Percentiles rank a stretch among this genome's conserved stretches.
These are phyloP conservation scores for Parthenolecanium corni DNA, from an alignment of 2,888 invertebrate genomes.

Conservation along the genomic window DNA sequence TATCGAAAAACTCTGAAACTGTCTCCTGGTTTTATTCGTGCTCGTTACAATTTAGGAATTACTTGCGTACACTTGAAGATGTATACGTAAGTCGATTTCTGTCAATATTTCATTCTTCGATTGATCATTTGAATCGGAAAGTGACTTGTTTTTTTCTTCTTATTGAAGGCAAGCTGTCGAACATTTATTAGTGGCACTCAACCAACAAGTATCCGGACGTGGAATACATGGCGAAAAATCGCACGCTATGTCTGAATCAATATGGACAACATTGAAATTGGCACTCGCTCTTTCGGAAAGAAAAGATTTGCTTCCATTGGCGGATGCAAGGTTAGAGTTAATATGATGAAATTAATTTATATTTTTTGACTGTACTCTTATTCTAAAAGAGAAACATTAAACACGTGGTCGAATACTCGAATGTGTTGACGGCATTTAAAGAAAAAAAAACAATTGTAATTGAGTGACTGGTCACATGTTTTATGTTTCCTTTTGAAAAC, in stretches of 20 bases:
- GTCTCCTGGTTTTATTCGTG: slow-evolving; percentile 91
- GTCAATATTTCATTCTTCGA: neutral
- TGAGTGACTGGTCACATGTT: too few species aligned
- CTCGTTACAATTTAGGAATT: slow-evolving; percentile 94
- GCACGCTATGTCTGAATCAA: slow-evolving; percentile 67
- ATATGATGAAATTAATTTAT: neutral
- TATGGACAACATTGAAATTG: slow-evolving; percentile 86
- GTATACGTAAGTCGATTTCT: slow-evolving; percentile 47
- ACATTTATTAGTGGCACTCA: slow-evolving; percentile 84
- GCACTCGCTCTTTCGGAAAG: slow-evolving; percentile 60
- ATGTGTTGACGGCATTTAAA: too few species aligned
- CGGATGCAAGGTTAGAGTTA: slow-evolving; percentile 43
- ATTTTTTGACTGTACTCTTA: neutral
- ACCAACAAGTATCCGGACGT: slow-evolving; percentile 73
- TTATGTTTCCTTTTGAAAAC: neutral
- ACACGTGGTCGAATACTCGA: too few species aligned
- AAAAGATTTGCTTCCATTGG: slow-evolving; percentile 44
- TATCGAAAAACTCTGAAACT: slow-evolving; percentile 83
- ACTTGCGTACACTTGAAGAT: slow-evolving; percentile 93
- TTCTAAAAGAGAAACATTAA: too few species aligned
- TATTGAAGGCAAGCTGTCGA: slow-evolving; percentile 75
- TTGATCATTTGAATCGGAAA: neutral
- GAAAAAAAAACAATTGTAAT: too few species aligned
- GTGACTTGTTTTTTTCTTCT: neutral
- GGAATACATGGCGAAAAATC: slow-evolving; percentile 40